Conservation (phyloP, 2,113 vertebrate species). For the Alexandromys fortis region DNA sequence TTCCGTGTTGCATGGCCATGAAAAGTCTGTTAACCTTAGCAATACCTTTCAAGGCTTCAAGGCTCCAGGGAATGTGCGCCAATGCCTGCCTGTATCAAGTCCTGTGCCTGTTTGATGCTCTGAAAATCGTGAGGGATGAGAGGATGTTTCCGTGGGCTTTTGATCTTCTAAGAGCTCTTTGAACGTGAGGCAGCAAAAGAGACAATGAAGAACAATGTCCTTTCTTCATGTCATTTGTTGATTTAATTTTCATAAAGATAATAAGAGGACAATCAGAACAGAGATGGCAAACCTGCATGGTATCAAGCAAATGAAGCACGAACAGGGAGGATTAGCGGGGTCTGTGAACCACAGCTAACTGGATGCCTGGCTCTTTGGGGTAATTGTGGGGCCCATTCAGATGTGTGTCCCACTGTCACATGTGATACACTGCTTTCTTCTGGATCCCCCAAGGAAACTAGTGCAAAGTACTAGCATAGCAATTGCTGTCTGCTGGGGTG, state of each 20-base stretch:
- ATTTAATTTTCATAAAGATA: neutral
- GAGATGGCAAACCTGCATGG: neutral
- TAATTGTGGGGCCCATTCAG: neutral
- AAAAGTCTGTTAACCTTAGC: neutral
- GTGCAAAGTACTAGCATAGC: neutral
- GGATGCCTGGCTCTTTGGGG: neutral
- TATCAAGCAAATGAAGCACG: neutral
- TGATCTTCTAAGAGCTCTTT: neutral
- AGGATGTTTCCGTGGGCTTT: neutral
- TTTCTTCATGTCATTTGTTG: neutral
- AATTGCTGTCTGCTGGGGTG: neutral
- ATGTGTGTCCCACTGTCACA: neutral
- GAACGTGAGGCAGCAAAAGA: neutral
- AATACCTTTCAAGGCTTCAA: neutral
- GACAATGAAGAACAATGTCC: neutral
- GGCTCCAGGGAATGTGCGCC: too few relatives aligned
- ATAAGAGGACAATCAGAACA: neutral
- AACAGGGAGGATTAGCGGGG: neutral
- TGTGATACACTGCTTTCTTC: accelerated
- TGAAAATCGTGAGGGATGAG: neutral
- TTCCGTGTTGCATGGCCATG: accelerated
- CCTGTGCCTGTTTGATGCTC: accelerated
- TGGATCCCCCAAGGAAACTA: neutral
- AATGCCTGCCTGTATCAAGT: accelerated
- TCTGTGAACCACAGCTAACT: neutral